Base-by-base conservation (phyloP, 2,797 vertebrate genomes). In the Sebastes kiyomatsui region DNA sequence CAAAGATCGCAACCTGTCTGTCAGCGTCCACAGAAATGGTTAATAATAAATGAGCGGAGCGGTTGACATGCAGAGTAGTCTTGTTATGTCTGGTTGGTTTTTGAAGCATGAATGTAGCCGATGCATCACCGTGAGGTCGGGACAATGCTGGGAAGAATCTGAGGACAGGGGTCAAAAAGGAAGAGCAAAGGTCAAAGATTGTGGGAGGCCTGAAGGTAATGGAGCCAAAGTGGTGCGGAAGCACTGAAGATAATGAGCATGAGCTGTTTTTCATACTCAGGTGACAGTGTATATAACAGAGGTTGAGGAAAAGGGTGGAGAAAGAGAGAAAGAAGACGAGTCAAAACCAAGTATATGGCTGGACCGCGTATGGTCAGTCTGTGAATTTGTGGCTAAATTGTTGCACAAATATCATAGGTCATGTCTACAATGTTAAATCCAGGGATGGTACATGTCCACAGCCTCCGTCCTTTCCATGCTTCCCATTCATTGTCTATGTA, bases 181-280 rank as follows among this genome's bases (percentile, higher is more conserved):
- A 64, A 28, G 72, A 78, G 75, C 80, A 88, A 77, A 87, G 84
- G 89, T 91, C 75, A 72, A 1, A 66, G 82, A 79, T 49, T 82
- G 80, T 58, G 58, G 67, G 71, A 86, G 55, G 74, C 72, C 58
- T 78, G 23, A 58, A 61, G 77, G 82, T 90, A 91, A 91, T 68
- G 59, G 77, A 84, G 79, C 80, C 75, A 66, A 70, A 80, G 81
- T 56, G 81, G 58, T 49, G 62, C 18, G 30, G 79, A 84, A 78
- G 80, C 55, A 83, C 60, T 61, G 27, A 67, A 72, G 74, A 84
- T 72, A 89, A 87, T 66, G 62, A 78, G 14, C 30, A 66, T 56
- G n/a, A 54, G 20, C 66, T 75, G 75, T 33, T 64, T 77, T 74
- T 75, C 62, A 74, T 78, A 59, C 59, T 82, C 74, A 76, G 82